These are phyloP conservation scores for Emydura subglobosa DNA, from an alignment of 2,113 vertebrate species.

Conservation along the genomic window DNA sequence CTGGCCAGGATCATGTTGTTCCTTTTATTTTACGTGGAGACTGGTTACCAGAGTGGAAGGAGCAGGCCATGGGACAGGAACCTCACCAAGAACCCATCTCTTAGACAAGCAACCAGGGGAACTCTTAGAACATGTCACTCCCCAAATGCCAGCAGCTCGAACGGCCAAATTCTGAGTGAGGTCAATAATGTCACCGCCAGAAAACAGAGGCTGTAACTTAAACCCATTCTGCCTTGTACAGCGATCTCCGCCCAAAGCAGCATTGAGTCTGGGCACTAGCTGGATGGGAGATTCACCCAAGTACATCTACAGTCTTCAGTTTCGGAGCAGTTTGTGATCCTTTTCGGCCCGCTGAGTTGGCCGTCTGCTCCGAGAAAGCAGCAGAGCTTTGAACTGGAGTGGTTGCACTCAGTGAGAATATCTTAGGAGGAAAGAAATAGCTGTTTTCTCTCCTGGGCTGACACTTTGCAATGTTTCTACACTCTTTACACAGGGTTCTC, in stretches of 20 bases:
- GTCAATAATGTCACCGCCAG: no score
- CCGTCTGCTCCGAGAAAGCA: background rate
- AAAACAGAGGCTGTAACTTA: background rate
- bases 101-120: no score
- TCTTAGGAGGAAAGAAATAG: background rate
- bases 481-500: background rate
- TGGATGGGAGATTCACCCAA: background rate
- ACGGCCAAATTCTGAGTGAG: background rate
- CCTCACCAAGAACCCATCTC: no score
- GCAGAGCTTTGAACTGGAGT: background rate
- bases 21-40: no score
- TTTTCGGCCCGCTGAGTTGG: no score
- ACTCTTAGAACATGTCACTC: no score
- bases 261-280: no score
- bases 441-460: background rate
- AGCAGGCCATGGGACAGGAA: no score
- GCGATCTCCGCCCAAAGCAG: background rate
- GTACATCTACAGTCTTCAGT: background rate
- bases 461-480: background rate
- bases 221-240: background rate
- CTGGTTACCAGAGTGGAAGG: no score
- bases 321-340: background rate
- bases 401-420: background rate
- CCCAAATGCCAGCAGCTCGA: background rate
- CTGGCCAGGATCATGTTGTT: no score